Evolutionary conservation across 2,113 vertebrate species (phyloP).

Genomic region (Glaucidium brasilianum): DNA sequence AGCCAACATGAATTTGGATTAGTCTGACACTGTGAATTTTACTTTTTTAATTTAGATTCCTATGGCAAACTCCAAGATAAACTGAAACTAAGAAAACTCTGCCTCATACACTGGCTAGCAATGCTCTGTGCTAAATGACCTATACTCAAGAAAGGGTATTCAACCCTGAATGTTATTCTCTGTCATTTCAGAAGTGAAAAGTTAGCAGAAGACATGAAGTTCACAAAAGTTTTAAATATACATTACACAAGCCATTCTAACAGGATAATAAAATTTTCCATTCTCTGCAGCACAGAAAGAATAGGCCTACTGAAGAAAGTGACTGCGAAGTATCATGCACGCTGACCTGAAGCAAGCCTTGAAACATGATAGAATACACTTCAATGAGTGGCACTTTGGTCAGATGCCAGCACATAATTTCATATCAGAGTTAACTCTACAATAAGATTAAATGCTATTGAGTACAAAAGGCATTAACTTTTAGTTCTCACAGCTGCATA

Average conservation of each 20-base stretch:
- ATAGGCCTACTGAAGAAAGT: background rate
- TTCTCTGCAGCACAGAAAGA: background rate
- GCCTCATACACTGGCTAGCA: background rate
- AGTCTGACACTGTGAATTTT: background rate
- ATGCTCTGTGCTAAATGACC: background rate
- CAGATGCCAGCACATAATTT: conserved; percentile 17
- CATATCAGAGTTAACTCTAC: background rate
- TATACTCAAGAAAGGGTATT: background rate
- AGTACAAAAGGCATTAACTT: conserved; percentile 4
- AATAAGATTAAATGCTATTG: background rate
- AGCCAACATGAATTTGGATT: background rate
- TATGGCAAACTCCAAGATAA: background rate
- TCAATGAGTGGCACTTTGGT: background rate
- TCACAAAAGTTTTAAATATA: background rate
- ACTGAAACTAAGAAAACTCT: background rate
- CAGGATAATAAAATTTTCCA: background rate
- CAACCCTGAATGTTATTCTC: background rate
- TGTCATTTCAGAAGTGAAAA: background rate
- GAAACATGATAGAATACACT: conserved; percentile 16
- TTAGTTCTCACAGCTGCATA: background rate
- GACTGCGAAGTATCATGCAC: background rate
- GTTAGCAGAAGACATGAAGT: background rate
- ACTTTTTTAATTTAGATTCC: background rate
- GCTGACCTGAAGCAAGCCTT: background rate
- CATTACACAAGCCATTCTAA: background rate